These are phyloP conservation scores for Malurus splendens DNA, from an alignment of 2,797 vertebrate genomes.

Conservation along the genomic window DNA sequence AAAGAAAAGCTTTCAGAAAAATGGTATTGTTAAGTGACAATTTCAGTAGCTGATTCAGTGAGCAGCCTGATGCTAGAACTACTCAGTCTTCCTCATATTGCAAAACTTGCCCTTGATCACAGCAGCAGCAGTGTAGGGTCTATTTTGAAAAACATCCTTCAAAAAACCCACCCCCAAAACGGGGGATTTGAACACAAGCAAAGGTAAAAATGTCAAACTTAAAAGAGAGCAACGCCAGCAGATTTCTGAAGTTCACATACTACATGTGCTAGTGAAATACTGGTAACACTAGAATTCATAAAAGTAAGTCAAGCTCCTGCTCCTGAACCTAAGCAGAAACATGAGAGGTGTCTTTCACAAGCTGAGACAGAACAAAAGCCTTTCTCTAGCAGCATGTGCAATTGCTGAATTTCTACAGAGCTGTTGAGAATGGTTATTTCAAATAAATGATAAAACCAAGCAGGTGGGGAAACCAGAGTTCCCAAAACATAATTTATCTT, in stretches of 20 bases:
- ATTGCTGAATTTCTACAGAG: neutral
- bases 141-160: neutral
- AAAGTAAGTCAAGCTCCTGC: neutral
- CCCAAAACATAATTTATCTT: neutral
- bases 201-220: rapidly evolving
- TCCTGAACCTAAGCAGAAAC: neutral
- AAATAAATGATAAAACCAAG: rapidly evolving
- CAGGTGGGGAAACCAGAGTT: neutral
- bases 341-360: neutral
- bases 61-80: neutral
- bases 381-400: rapidly evolving
- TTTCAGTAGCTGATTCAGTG: neutral
- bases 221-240: neutral
- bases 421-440: neutral
- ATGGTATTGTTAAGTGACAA: neutral
- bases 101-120: neutral
- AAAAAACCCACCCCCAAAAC: neutral
- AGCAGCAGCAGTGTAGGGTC: neutral
- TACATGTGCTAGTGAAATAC: too few species aligned
- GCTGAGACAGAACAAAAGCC: neutral
- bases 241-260: neutral
- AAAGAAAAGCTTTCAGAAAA: neutral
- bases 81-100: neutral
- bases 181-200: neutral
- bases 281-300: too few species aligned